Base-by-base conservation (phyloP, 1,140 invertebrate species). In the Wasmannia auropunctata region DNA sequence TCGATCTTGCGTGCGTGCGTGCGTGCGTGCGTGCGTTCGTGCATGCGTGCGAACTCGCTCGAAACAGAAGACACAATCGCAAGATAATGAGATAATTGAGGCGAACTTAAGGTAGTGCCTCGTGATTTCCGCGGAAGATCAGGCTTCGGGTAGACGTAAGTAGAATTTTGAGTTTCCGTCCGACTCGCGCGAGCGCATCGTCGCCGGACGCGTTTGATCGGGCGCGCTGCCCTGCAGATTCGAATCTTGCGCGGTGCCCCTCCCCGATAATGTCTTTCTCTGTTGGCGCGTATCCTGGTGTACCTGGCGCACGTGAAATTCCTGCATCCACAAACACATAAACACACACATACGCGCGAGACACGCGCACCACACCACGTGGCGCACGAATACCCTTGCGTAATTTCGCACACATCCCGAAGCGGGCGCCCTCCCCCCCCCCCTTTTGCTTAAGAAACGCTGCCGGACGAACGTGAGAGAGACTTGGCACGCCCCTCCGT, bases 221-320 rank as follows among this genome's bases (percentile, higher is more conserved):
- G n/a, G n/a, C n/a, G 80, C 63, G 37, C 80, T 63, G 74, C 67
- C 56, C 84, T 65, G 86, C 25, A 87, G 87, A 88, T 88, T 75
- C 85, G 84, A 88, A 88, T 88, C 87, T 87, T 72, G 43, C 72
- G 40, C 40, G 6, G 40, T 49, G 85, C 85, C 58, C 85, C 87
- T 83, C 87, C 86, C 60, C 87, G 54, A 79, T 88, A 87, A 87
- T 88, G 87, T 88, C 87, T 87, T 60, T 87, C 76, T 88, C 60
- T 75, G 60, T 65, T 56, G 74, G 67, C 75, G 63, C 77, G 85
- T 70, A 80, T 74, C 63, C 67, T 54, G 67, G 37, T 63, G n/a
- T 16, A 63, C 62, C n/a, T n/a, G 40, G 16, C 49, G 67, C 40
- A 69, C 43, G 46, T 58, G 85, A 86, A 79, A 86, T 74, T 83